phyloP scores from a whole-genome alignment of 2,888 invertebrate species.

The Orchestes rusci region DNA sequence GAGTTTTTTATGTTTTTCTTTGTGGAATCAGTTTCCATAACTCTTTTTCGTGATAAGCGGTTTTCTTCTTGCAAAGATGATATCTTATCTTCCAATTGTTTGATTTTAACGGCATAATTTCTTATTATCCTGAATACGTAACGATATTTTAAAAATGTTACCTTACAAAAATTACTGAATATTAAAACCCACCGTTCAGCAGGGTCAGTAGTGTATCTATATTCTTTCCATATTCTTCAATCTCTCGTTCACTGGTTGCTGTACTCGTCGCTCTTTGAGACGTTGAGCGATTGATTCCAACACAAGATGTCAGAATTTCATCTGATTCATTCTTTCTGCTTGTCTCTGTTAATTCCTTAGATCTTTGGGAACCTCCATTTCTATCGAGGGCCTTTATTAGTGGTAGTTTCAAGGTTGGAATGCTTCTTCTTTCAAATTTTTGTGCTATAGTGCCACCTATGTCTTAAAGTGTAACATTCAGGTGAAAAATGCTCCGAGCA shows the following conservation, averaged over 20 bases:
- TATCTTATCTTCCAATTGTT: too few species aligned
- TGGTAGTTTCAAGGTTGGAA: not conserved
- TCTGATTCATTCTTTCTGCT: not conserved
- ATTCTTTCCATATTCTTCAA: not conserved
- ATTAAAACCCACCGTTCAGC: not conserved
- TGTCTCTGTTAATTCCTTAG: not conserved
- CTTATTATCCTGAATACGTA: too few species aligned
- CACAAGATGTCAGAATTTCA: not conserved
- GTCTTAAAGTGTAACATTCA: too few species aligned
- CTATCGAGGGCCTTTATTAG: not conserved
- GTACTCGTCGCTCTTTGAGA: not conserved
- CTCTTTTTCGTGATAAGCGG: too few species aligned
- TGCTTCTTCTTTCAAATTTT: not conserved
- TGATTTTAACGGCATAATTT: too few species aligned
- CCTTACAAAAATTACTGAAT: not conserved
- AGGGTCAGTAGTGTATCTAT: not conserved
- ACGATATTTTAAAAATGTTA: too few species aligned
- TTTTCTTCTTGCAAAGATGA: too few species aligned
- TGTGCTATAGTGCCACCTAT: too few species aligned
- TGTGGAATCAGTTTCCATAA: too few species aligned
- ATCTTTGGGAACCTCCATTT: not conserved
- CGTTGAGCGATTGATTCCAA: not conserved
- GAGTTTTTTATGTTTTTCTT: too few species aligned
- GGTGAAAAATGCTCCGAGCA: too few species aligned
- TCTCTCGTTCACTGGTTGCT: not conserved